These are phyloP conservation scores for Centrocercus urophasianus DNA, from an alignment of 2,113 vertebrate genomes.

Conservation along the genomic window DNA sequence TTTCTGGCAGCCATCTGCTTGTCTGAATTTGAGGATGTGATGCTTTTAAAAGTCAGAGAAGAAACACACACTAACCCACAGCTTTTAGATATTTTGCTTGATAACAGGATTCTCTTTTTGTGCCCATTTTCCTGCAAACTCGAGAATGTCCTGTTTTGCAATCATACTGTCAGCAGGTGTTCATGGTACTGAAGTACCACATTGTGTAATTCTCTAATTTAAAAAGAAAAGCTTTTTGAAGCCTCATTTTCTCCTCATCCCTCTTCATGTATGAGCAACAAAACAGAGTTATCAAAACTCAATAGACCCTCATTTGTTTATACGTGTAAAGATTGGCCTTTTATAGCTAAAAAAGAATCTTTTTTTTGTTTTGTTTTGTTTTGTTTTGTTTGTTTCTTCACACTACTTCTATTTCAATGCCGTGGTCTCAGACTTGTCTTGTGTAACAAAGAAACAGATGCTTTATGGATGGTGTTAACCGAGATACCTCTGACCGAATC, in stretches of 20 bases:
- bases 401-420: neutral
- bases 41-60: constrained; percentile 21
- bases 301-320: neutral
- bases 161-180: constrained; percentile 3
- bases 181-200: neutral
- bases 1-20: constrained; percentile 40
- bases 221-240: neutral
- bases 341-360: neutral
- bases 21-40: constrained; percentile 21
- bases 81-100: neutral
- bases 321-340: neutral
- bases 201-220: neutral
- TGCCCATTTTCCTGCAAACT: neutral
- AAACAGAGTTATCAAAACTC: neutral
- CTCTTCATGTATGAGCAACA: neutral
- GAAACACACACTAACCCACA: neutral
- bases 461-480: neutral
- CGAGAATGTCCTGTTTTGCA: constrained; percentile 3
- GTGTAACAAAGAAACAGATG: neutral
- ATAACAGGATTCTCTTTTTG: constrained; percentile 13
- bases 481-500: neutral
- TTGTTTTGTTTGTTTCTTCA: neutral
- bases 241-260: neutral
- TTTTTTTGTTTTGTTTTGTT: neutral
- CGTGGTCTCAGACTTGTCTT: neutral